Evolutionary conservation across 2,888 invertebrate genomes (phyloP), one percentile per base, ranked within the genome.

Genomic region (Coelopa pilipes): DNA sequence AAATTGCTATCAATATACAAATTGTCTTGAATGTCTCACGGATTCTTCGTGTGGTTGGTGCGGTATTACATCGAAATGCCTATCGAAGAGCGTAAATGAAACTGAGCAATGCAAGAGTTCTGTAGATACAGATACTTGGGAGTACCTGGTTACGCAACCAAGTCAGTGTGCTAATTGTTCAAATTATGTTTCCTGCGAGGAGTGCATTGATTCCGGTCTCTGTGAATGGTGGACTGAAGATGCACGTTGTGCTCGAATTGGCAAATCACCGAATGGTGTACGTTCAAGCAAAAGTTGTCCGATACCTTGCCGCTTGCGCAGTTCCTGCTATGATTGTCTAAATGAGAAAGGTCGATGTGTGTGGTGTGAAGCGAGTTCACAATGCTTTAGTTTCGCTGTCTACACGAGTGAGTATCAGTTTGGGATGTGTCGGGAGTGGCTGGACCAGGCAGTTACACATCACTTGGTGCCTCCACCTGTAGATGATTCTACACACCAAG

Each of bases 151-250:
- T 1, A 90, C 94, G 78, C 93, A 93, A 80, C 94, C 96, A 0
- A 91, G 92, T 21, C 92, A 94, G 45, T 97, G 97, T 84, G 92
- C 94, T 12, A 93, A 95, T 82, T 98, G 98, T 85, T 93, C 94
- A 0, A 96, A 97, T 86, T 93, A 93, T 86, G 95, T 97, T 69
- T 93, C 94, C 68, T 98, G 98, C 85, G 92, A 93, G 80, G 92
- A 93, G 34, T 97, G 97, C 87, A 92, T 95, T 2, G 87, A 88
- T 7, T 89, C 92, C n/a, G 92, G 92, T 57, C 87, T 92, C 57
- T 98, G 97, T 88, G 97, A 98, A 88, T 98, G 97, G 97, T 94
- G 95, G 92, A 92, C 93, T 0, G 94, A 95, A 79, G 95, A 96
- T 83, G 96, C 96, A 0, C 90, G 93, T 24, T 98, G 97, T 84